Conservation (phyloP, 2,888 invertebrate species). For the Calameuta idolon region DNA sequence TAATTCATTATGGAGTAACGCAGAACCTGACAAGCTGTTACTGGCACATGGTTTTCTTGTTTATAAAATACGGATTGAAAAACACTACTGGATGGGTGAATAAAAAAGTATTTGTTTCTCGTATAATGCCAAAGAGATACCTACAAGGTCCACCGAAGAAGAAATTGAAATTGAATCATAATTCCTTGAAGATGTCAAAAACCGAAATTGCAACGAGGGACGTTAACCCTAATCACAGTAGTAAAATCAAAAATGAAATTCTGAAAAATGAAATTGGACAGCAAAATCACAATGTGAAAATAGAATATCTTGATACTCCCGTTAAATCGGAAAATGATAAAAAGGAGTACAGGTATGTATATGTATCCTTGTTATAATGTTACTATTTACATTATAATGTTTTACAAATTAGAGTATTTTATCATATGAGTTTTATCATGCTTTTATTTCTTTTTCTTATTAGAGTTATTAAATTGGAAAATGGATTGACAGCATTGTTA, state of each 20-base stretch:
- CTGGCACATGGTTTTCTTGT: background rate
- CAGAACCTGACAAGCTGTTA: background rate
- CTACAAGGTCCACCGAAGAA: conserved; percentile 38
- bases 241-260: conserved; percentile 18
- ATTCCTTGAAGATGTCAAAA: conserved; percentile 20
- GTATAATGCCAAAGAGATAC: conserved; percentile 46
- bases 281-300: background rate
- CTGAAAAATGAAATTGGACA: background rate
- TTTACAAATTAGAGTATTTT: conserved; percentile 11
- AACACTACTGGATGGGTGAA: conserved; percentile 23
- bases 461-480: conserved; percentile 75
- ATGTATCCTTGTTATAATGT: background rate
- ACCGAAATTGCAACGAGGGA: conserved; percentile 23
- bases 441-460: conserved; percentile 33
- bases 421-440: background rate
- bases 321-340: conserved; percentile 82
- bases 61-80: background rate
- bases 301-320: conserved; percentile 69
- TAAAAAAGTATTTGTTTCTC: conserved; percentile 20
- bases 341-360: conserved; percentile 78
- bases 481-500: conserved; percentile 79
- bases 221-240: conserved; percentile 20
- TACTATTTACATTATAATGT: background rate
- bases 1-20: background rate
- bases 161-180: conserved; percentile 36